Percentiles rank a stretch among this genome's conserved stretches.
These are phyloP conservation scores for Dipodomys spectabilis DNA, from an alignment of 2,113 vertebrate species.

Conservation along the genomic window DNA sequence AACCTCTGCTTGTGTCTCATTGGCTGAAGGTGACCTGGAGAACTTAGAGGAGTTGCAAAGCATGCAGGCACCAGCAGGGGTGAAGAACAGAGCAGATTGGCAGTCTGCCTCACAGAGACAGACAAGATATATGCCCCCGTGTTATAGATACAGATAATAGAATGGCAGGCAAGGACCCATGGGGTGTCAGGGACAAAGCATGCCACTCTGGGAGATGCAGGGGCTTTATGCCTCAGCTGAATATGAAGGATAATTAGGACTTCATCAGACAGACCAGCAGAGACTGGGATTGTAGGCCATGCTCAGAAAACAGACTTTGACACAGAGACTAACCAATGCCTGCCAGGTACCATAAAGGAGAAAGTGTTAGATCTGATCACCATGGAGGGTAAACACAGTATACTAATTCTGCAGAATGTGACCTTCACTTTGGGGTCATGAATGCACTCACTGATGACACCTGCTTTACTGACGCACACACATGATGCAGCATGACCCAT, in stretches of 20 bases:
- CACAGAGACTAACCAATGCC: accelerated
- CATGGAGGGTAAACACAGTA: accelerated
- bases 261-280: not conserved
- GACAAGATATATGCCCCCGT: no score
- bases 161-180: not conserved
- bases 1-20: not conserved
- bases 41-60: not conserved
- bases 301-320: not conserved
- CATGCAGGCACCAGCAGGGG: accelerated
- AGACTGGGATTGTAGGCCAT: not conserved
- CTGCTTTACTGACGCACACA: not conserved
- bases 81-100: not conserved
- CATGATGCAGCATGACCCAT: accelerated
- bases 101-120: not conserved
- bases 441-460: not conserved
- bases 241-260: not conserved
- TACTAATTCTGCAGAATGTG: accelerated
- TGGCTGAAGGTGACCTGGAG: not conserved
- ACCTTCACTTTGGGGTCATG: not conserved
- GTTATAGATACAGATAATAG: accelerated
- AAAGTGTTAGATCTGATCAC: not conserved
- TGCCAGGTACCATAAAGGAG: accelerated
- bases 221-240: not conserved
- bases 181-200: not conserved
- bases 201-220: accelerated